Conservation (phyloP, 1,140 invertebrate species). For the Drosophila ercepeae region DNA sequence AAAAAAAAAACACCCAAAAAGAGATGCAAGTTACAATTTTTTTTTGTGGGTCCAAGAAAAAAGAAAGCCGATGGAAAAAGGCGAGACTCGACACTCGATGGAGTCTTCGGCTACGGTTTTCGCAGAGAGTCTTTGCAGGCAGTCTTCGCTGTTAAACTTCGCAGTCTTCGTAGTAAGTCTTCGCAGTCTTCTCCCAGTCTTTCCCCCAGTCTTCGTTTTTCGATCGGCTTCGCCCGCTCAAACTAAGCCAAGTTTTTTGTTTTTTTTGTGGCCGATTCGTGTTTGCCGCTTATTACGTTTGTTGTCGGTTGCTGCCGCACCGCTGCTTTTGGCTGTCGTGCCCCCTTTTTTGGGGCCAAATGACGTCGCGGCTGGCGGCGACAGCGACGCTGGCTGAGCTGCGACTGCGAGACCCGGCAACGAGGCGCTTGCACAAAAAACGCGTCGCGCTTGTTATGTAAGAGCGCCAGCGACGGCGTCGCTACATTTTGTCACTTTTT, state of each 20-base stretch:
- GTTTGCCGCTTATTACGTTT: slow-evolving; percentile 68
- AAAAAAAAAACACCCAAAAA: slow-evolving; percentile 11
- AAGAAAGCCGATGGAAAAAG: slow-evolving; percentile 46
- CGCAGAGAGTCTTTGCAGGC: not conserved
- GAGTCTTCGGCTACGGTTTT: slow-evolving; percentile 20
- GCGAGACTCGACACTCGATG: not conserved
- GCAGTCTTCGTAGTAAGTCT: slow-evolving; percentile 1
- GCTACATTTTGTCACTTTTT: slow-evolving; percentile 70
- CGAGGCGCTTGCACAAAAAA: slow-evolving; percentile 67
- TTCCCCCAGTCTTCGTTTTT: slow-evolving; percentile 17
- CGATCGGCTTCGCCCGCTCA: slow-evolving; percentile 17
- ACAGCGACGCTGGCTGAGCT: slow-evolving; percentile 4
- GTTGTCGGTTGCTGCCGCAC: slow-evolving; percentile 37
- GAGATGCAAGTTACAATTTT: slow-evolving; percentile 44
- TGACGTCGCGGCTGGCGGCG: slow-evolving; percentile 37
- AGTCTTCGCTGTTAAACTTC: slow-evolving; percentile 7
- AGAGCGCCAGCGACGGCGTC: slow-evolving; percentile 37
- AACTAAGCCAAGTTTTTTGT: slow-evolving; percentile 57
- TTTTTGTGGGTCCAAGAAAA: slow-evolving; percentile 17
- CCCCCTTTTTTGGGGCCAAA: slow-evolving; percentile 77
- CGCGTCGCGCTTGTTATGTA: slow-evolving; percentile 76
- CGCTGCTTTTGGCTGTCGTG: slow-evolving; percentile 55
- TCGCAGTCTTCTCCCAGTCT: too few relatives aligned
- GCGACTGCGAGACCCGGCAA: slow-evolving; percentile 18
- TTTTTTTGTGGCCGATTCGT: slow-evolving; percentile 36